Evolutionary conservation across 2,888 invertebrate species (phyloP).

Genomic region (Dolomedes plantarius): DNA sequence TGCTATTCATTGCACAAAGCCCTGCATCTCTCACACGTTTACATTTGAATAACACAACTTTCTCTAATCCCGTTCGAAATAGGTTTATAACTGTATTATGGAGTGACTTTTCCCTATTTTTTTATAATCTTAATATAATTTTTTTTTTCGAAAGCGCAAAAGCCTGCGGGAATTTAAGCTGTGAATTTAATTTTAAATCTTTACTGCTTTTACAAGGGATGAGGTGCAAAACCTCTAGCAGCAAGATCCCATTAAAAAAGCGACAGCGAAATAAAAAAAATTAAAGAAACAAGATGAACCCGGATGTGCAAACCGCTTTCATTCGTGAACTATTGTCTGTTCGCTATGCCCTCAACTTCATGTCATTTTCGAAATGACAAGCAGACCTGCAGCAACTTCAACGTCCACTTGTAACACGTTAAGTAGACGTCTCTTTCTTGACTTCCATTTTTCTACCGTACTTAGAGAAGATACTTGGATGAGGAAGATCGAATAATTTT

Average conservation of each 20-base stretch:
- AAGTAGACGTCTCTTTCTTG: neutral
- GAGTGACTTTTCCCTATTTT: too few species aligned
- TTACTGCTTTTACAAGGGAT: neutral
- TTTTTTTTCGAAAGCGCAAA: too few species aligned
- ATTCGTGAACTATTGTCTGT: slow-evolving; percentile 19
- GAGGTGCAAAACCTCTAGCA: neutral
- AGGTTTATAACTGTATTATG: too few species aligned
- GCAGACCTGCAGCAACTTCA: slow-evolving; percentile 13
- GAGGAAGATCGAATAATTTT: neutral
- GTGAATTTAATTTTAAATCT: neutral
- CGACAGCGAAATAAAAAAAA: neutral
- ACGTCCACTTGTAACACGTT: neutral
- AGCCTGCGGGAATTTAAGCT: neutral
- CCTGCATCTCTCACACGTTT: too few species aligned
- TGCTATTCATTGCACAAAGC: too few species aligned
- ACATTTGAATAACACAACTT: too few species aligned
- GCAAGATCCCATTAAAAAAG: neutral
- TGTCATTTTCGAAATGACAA: slow-evolving; percentile 16
- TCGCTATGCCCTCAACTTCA: neutral
- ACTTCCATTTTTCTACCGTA: neutral
- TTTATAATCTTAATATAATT: too few species aligned
- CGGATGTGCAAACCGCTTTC: slow-evolving; percentile 23
- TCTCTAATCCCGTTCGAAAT: too few species aligned
- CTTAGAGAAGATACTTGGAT: neutral
- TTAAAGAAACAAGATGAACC: slow-evolving; percentile 4